Evolutionary conservation across 2,113 vertebrate genomes (phyloP), one percentile per base, ranked within the genome.

Genomic region (Symphodus melops): DNA sequence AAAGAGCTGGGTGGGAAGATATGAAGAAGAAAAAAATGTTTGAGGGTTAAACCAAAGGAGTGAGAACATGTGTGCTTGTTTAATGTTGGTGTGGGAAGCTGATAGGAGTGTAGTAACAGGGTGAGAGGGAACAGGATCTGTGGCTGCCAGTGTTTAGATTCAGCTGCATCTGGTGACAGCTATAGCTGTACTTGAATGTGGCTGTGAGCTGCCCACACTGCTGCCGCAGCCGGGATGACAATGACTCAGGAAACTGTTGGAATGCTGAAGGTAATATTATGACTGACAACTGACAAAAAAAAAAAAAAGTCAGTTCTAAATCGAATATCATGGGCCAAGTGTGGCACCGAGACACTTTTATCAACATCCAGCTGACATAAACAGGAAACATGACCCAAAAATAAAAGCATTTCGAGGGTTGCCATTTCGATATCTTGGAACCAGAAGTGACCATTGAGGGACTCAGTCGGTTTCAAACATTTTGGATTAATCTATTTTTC

Each of bases 101-200:
- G 54, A 87, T 85, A 74, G 66, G 46, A 72, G 51, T 66, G 77
- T 60, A 57, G 79, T 71, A 59, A 68, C 63, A 78, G 80, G 54
- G 59, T 73, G 63, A 82, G 72, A 83, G 75, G 79, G 70, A 75
- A 72, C 55, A 52, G 25, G 28, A 37, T 77, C 65, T 85, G 79
- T 73, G 86, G 86, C 83, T 84, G 79, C 79, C 25, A n/a, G 75
- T 89, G 83, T 90, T 91, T 90, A 83, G 70, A 57, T 86, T 90
- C 66, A 75, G 76, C 76, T 70, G 65, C 36, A 33, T 84, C 68
- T 79, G 92, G 89, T 92, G 92, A 92, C 91, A 90, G 89, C 75
- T 84, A 71, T 84, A 71, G 86, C 78, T 74, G 67, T 52, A 90
- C 69, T 85, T 82, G 72, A 86, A 86, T 83, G 76, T 78, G 87